These are phyloP conservation scores for Idaea dimidiata DNA, from an alignment of 2,888 invertebrate species.

Conservation along the genomic window DNA sequence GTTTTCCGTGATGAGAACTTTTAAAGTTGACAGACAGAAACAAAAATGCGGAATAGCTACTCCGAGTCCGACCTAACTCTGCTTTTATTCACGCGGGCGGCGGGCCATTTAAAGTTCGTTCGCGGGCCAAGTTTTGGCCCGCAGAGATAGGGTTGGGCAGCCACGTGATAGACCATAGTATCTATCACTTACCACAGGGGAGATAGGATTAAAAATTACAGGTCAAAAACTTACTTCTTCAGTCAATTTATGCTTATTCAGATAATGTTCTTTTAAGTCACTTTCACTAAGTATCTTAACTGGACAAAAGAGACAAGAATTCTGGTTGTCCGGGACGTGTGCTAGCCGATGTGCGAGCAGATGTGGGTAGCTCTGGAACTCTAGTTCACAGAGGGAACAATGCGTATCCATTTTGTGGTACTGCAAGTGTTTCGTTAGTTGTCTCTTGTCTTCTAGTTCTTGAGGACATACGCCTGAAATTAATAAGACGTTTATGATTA, in stretches of 20 bases:
- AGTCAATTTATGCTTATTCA: constrained; percentile 39
- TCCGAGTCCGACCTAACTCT: too few species aligned
- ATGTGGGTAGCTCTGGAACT: constrained; percentile 39
- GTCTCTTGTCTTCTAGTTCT: constrained; percentile 28
- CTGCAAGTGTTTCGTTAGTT: constrained; percentile 44
- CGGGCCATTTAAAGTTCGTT: too few species aligned
- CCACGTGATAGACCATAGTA: too few species aligned
- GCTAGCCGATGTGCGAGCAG: constrained; percentile 49
- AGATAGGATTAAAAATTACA: too few species aligned
- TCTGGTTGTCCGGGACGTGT: constrained; percentile 41
- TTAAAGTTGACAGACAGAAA: too few species aligned
- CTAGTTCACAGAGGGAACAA: constrained; percentile 45
- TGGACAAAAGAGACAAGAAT: constrained; percentile 49
- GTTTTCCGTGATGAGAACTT: too few species aligned
- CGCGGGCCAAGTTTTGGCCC: too few species aligned
- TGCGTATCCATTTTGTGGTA: constrained; percentile 36
- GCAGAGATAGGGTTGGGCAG: too few species aligned
- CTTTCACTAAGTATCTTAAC: constrained; percentile 28
- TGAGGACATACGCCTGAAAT: constrained; percentile 47
- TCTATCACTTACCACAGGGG: too few species aligned
- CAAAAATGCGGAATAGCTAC: too few species aligned
- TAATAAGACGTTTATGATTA: not conserved
- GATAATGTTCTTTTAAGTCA: constrained; percentile 51
- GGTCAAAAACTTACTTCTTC: constrained; percentile 46
- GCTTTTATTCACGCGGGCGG: too few species aligned